These are phyloP conservation scores for Protonibea diacanthus DNA, from an alignment of 2,797 vertebrate genomes.

Conservation along the genomic window DNA sequence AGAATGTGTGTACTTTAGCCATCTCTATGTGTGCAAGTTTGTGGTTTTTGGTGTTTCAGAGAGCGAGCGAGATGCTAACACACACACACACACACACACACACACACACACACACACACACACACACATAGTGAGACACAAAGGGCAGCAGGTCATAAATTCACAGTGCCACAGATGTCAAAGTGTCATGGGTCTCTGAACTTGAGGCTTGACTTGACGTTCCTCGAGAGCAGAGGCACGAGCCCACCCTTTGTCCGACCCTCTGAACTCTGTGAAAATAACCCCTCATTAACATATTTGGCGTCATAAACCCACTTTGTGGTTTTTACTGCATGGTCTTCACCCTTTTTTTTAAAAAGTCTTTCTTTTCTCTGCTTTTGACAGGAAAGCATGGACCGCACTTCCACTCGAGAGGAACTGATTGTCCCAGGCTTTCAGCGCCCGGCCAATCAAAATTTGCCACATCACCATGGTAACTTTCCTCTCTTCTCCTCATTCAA, in stretches of 20 bases:
- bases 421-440: conserved; percentile 87
- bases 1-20: no score
- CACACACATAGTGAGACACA: neutral
- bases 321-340: conserved; percentile 18
- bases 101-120: neutral
- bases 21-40: neutral
- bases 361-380: conserved; percentile 47
- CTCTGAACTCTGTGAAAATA: conserved; percentile 50
- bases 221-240: conserved; percentile 59
- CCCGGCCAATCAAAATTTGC: conserved; percentile 81
- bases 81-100: no score
- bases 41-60: neutral
- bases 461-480: conserved; percentile 90
- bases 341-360: neutral
- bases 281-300: conserved; percentile 33
- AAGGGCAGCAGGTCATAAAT: conserved; percentile 40
- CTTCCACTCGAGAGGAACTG: conserved; percentile 85
- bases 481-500: conserved; percentile 24
- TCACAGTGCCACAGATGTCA: conserved; percentile 39
- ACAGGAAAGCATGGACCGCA: conserved; percentile 92
- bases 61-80: neutral
- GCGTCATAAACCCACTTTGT: conserved; percentile 22
- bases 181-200: conserved; percentile 48
- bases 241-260: conserved; percentile 37
- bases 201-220: conserved; percentile 47